These are phyloP conservation scores for Trissonchulus latispiculum DNA, from an alignment of 2,888 invertebrate species.

Conservation along the genomic window DNA sequence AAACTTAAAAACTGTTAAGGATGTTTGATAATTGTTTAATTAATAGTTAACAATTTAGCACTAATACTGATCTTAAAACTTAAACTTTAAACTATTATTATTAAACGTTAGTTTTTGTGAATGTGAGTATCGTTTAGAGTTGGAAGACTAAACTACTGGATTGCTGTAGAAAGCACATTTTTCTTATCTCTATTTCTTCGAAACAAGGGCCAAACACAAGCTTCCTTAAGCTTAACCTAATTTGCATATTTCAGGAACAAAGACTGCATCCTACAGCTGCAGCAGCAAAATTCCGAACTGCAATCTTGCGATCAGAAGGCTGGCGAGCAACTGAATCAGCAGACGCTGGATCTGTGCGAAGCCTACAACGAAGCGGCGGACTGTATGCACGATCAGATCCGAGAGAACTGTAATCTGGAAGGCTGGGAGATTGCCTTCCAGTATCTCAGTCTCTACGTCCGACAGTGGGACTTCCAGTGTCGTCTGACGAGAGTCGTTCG, in stretches of 20 bases:
- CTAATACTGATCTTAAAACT: too few relatives aligned
- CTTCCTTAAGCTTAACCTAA: too few relatives aligned
- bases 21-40: too few relatives aligned
- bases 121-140: too few relatives aligned
- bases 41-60: too few relatives aligned
- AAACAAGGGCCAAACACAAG: too few relatives aligned
- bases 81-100: too few relatives aligned
- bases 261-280: neutral
- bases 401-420: slow-evolving; percentile 43
- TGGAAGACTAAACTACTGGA: too few relatives aligned
- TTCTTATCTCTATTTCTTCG: too few relatives aligned
- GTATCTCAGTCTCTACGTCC: slow-evolving; percentile 37
- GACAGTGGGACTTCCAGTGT: neutral
- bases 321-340: neutral
- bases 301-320: neutral
- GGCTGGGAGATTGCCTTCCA: slow-evolving; percentile 45
- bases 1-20: too few relatives aligned
- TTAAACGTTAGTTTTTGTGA: too few relatives aligned
- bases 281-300: neutral
- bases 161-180: too few relatives aligned
- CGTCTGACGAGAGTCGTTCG: neutral
- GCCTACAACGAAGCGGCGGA: slow-evolving; percentile 18
- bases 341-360: neutral
- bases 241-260: neutral
- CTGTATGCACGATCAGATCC: slow-evolving; percentile 39